phyloP scores from a whole-genome alignment of 2,888 invertebrate species.

The Erannis defoliaria region DNA sequence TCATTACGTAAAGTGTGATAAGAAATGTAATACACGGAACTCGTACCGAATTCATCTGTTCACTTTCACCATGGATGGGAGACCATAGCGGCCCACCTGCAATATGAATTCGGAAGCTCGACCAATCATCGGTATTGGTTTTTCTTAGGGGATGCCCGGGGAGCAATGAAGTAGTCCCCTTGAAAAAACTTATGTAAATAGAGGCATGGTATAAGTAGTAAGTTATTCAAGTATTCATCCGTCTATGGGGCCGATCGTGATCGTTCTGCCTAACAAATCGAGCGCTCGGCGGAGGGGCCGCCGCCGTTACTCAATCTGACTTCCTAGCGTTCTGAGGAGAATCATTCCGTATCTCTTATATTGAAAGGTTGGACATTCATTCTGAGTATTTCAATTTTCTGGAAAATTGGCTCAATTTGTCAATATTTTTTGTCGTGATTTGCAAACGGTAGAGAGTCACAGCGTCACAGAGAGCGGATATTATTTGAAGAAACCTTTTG shows the following conservation, averaged over 20 bases:
- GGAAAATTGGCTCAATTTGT: slow-evolving; percentile 27
- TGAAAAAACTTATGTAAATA: slow-evolving; percentile 46
- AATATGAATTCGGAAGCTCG: slow-evolving; percentile 25
- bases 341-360: slow-evolving; percentile 48
- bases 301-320: slow-evolving; percentile 61
- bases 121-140: slow-evolving; percentile 33
- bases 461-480: not conserved
- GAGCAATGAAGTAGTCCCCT: slow-evolving; percentile 36
- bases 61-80: slow-evolving; percentile 28
- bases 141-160: slow-evolving; percentile 22
- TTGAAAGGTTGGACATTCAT: slow-evolving; percentile 48
- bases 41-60: slow-evolving; percentile 35
- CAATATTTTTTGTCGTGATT: slow-evolving; percentile 22
- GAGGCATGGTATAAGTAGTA: slow-evolving; percentile 49
- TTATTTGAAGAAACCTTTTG: not conserved
- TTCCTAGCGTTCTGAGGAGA: slow-evolving; percentile 53
- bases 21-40: slow-evolving; percentile 36
- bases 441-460: no score
- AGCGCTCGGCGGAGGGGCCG: slow-evolving; percentile 50
- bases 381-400: slow-evolving; percentile 34
- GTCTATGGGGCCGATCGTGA: slow-evolving; percentile 58
- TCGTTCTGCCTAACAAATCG: slow-evolving; percentile 67
- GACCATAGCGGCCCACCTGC: slow-evolving; percentile 20
- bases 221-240: slow-evolving; percentile 62
- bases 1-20: slow-evolving; percentile 39